Conservation (phyloP, 2,113 vertebrate genomes). For the Sminthopsis crassicaudata region DNA sequence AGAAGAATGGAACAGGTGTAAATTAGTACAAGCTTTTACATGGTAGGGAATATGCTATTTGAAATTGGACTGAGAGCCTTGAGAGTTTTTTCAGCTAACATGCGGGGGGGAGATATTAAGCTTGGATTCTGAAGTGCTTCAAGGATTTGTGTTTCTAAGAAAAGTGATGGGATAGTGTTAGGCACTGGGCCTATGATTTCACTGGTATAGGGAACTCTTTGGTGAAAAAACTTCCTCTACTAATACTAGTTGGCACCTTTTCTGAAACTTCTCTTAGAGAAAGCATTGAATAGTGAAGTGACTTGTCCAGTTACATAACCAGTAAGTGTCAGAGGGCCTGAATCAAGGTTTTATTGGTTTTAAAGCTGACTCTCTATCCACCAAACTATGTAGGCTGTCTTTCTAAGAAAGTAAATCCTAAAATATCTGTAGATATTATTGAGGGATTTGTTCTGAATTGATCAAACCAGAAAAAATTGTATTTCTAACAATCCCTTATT, state of each 20-base stretch:
- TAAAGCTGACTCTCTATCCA: not conserved
- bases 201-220: not conserved
- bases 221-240: not conserved
- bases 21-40: not conserved
- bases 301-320: not conserved
- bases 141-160: not conserved
- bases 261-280: not conserved
- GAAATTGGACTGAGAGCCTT: slow-evolving; percentile 7
- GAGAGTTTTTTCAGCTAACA: not conserved
- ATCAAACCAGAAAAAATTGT: not conserved
- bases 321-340: not conserved
- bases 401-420: not conserved
- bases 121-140: slow-evolving; percentile 2
- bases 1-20: not conserved
- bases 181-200: not conserved
- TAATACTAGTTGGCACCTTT: not conserved
- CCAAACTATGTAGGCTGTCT: not conserved
- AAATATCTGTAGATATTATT: not conserved
- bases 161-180: slow-evolving; percentile 12
- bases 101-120: not conserved
- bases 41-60: slow-evolving; percentile 9
- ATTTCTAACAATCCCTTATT: not conserved
- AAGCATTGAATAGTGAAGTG: slow-evolving; percentile 28
- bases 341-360: not conserved
- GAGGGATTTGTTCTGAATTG: not conserved